Evolutionary conservation across 2,797 vertebrate species (phyloP), one percentile per base, ranked within the genome.

Genomic region (Pseudomugil gertrudae): DNA sequence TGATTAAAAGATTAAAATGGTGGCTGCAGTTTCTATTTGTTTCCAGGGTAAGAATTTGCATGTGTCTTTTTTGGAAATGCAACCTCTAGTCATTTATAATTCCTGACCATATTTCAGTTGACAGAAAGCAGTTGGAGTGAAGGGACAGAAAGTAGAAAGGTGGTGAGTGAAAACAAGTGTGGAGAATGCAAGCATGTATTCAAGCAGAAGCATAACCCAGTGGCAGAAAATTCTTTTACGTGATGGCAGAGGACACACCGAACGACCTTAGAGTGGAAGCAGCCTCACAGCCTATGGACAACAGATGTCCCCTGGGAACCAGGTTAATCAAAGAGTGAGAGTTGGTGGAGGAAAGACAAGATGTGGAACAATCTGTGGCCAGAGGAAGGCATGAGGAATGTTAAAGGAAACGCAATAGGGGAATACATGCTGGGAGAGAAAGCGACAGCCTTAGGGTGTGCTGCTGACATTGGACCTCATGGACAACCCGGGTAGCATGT

Each of bases 251-350:
- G 85, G 84, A 89, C 85, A 80, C 38, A 13, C 57, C 17, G 69
- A 78, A 66, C 62, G 74, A 85, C 84, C 87, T 64, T 55, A 63
- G 63, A 84, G 75, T 53, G 38, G 61, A 74, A 55, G 61, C 69
- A 70, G 64, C 63, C 58, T 63, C 76, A 79, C 60, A 78, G 79
- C 68, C 79, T 90, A 82, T 81, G 73, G 90, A 86, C 82, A 84
- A 84, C 76, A 84, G 79, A 74, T 64, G 74, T 79, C 81, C 84
- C 76, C 1, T 4, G 65, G 78, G 86, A 89, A 67, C 56, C 38
- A 65, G 82, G 72, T 60, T 74, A 82, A 74, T 66, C 67, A 64
- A 52, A 61, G 58, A 71, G 56, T 48, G 47, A 52, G 75, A 74
- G 63, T 23, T 47, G 53, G 47, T 35, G 40, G 32, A 51, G 47